Base-by-base conservation (phyloP, 2,113 vertebrate genomes). In the Tyto alba region DNA sequence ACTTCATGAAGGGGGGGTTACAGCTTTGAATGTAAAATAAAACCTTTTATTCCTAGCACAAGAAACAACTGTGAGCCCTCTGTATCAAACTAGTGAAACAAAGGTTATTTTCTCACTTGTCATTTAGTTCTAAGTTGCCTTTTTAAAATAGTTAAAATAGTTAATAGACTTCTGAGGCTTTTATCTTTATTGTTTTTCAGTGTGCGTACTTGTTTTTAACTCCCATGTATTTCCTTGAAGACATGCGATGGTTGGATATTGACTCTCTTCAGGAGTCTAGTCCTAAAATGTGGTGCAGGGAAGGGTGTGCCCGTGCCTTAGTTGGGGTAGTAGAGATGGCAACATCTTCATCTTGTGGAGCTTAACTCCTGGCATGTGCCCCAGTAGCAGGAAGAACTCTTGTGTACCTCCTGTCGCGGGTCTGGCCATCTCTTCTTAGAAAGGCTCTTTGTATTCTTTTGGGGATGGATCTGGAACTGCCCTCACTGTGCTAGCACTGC, bases 201-300 rank as follows among this genome's bases (percentile, higher is more conserved):
- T 67, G 52, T 0, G 1, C 26, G 25, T 77, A 4, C 19, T 78
- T 74, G 26, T 53, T 89, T 87, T 74, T 45, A 36, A 59, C 23
- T 74, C 32, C 6, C 3, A 0, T 56, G 0, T 22, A 11, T 57
- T 81, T 91, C 85, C 50, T 26, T 80, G 52, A 63, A 38, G 43
- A 10, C 41, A n/a, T 0, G 11, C 0, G 1, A 0, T n/a, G 38
- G 18, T 45, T 73, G 30, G 13, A 10, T 48, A 15, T 43, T 66
- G 45, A 22, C 25, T 63, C 5, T 59, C 20, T 77, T 78, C 20
- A 36, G 20, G 8, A 56, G 9, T 57, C 16, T 16, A 60, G 14
- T 56, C n/a, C 56, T 88, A 36, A 81, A 60, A 36, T 22, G 11
- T 17, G 62, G 9, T 62, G 25, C n/a, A 34, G n/a, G n/a, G 29